Evolutionary conservation across 35 echinoderm and acorn worm species (phyloP).

Genomic region (Patiria miniata): DNA sequence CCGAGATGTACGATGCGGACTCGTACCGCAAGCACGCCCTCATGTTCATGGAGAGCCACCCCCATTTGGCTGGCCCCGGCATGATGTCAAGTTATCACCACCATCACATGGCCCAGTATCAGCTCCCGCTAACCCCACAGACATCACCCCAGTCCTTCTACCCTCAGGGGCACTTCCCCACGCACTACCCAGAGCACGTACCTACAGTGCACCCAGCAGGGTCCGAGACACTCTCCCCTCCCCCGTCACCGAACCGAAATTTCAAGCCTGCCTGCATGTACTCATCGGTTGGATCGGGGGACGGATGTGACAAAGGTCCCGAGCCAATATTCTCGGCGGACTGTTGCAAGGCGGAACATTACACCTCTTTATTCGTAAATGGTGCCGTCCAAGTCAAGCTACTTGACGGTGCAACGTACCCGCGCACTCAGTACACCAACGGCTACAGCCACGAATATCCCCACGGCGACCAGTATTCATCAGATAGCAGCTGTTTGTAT

Average conservation of each 20-base stretch:
- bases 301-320: conserved; percentile 31
- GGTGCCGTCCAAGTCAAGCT: conserved; percentile 85
- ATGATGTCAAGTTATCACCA: conserved; percentile 4
- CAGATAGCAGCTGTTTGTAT: neutral
- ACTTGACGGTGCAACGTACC: conserved; percentile 36
- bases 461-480: conserved; percentile 29
- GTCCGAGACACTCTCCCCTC: conserved; percentile 42
- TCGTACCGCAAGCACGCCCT: conserved; percentile 78
- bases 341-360: conserved; percentile 73
- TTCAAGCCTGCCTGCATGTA: conserved; percentile 40
- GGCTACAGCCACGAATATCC: conserved; percentile 42
- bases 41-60: conserved; percentile 64
- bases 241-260: conserved; percentile 47
- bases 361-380: conserved; percentile 73
- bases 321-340: conserved; percentile 7
- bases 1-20: conserved; percentile 88
- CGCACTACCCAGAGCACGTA: conserved; percentile 52
- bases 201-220: neutral
- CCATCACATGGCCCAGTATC: conserved; percentile 39
- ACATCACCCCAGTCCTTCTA: conserved; percentile 70
- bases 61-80: conserved; percentile 24
- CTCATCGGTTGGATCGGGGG: neutral
- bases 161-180: conserved; percentile 34
- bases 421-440: conserved; percentile 36
- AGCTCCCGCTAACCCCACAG: conserved; percentile 70